A percentile compares a stretch with the other conserved stretches of the same genome.
Evolutionary conservation across 1,140 invertebrate genomes (phyloP).

Genomic region (Neomicropteryx cornuta): DNA sequence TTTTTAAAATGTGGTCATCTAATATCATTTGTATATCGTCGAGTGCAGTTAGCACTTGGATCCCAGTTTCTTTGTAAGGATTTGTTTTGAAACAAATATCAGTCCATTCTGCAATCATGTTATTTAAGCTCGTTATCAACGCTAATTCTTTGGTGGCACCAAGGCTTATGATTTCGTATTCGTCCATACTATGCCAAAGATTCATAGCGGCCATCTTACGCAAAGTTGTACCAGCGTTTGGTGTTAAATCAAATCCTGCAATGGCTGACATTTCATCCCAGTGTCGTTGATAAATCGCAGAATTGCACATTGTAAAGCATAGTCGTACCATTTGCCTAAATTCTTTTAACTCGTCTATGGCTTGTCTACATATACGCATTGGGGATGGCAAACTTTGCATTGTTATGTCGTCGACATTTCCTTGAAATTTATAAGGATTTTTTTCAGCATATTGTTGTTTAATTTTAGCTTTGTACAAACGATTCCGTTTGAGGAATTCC

Average conservation of each 20-base stretch:
- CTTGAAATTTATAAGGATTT: slow-evolving; percentile 41
- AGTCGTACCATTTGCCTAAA: slow-evolving; percentile 63
- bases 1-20: slow-evolving; percentile 74
- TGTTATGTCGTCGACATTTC: slow-evolving; percentile 56
- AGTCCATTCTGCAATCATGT: slow-evolving; percentile 71
- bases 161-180: slow-evolving; percentile 69
- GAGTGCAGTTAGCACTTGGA: slow-evolving; percentile 55
- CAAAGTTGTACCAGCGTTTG: slow-evolving; percentile 64
- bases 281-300: slow-evolving; percentile 61
- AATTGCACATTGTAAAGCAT: slow-evolving; percentile 68
- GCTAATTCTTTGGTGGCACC: slow-evolving; percentile 69
- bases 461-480: slow-evolving; percentile 59
- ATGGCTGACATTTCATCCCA: slow-evolving; percentile 75
- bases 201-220: slow-evolving; percentile 59
- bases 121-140: slow-evolving; percentile 55
- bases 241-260: slow-evolving; percentile 62
- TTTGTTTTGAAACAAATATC: slow-evolving; percentile 48
- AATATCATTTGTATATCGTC: slow-evolving; percentile 69
- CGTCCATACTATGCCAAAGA: slow-evolving; percentile 53
- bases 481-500: slow-evolving; percentile 58
- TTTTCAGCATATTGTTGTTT: slow-evolving; percentile 52
- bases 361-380: slow-evolving; percentile 49
- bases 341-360: slow-evolving; percentile 54
- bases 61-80: slow-evolving; percentile 58
- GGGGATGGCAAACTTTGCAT: slow-evolving; percentile 55